These are phyloP conservation scores for Sebastes melanostomus DNA, from an alignment of 2,797 vertebrate species.

Conservation along the genomic window DNA sequence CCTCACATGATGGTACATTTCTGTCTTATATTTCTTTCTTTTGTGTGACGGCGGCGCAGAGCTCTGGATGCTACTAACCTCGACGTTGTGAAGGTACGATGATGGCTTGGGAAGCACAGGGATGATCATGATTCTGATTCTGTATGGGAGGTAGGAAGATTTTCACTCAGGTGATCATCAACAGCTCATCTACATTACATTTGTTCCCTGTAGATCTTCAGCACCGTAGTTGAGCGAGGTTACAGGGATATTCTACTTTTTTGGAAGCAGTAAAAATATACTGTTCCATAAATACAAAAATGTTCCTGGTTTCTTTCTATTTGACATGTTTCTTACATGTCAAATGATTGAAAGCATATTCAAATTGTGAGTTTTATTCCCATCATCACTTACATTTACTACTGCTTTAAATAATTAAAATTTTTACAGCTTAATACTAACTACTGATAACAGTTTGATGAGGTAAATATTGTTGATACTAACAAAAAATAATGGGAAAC, in stretches of 20 bases:
- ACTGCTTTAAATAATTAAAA: background rate
- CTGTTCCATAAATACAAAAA: background rate
- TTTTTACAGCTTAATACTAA: background rate
- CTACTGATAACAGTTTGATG: background rate
- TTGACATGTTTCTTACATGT: background rate
- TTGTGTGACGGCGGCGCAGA: background rate
- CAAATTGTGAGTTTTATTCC: background rate
- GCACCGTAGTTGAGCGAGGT: background rate
- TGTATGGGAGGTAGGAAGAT: conserved; percentile 47
- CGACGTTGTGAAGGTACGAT: conserved; percentile 83
- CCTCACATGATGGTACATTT: background rate
- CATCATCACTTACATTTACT: background rate
- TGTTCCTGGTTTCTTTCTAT: no score
- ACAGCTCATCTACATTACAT: background rate
- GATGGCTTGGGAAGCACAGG: conserved; percentile 87
- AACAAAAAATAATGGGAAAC: background rate
- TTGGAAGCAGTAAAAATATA: background rate
- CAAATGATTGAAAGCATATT: background rate
- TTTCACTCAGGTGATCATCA: conserved; percentile 3
- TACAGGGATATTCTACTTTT: background rate
- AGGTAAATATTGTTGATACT: background rate
- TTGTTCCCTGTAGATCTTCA: background rate
- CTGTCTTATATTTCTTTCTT: background rate
- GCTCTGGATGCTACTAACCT: conserved; percentile 75
- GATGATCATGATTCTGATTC: conserved; percentile 85